Base-by-base conservation (phyloP, 2,113 vertebrate genomes). In the Acinonyx jubatus region DNA sequence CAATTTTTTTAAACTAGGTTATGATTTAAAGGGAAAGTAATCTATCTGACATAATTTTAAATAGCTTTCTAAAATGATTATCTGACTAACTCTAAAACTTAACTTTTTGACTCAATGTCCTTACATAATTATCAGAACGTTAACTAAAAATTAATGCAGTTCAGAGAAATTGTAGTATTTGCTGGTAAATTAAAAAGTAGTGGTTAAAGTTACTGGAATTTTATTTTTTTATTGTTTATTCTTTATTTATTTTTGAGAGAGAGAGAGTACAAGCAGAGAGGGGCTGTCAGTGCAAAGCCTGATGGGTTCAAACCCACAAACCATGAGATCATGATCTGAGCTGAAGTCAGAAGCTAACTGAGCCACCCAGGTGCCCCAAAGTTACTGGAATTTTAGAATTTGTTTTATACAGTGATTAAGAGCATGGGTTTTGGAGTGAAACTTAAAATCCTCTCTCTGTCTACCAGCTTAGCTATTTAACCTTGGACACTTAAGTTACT, bases 181-280 rank as follows among this genome's bases (percentile, higher is more conserved):
- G 38, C 52, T 89, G 69, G 10, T 84, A 84, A 50, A 69, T 84
- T 73, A 52, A 66, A 94, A 94, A 79, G n/a, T 91, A 79, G 41
- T 96, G 29, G 36, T 78, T 73, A 94, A 89, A 85, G n/a, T 84
- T 93, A 27, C 27, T 71, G 66, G 63, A 79, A 18, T 85, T n/a
- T 52, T 81, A 52, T 23, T 61, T 61, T 57, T 21, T 57, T 57
- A 57, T 57, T 57, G 19, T 57, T 19, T 57, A 21, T 57, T 57
- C 1, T 57, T 19, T 57, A 21, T 57, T 57, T 57, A 50, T 50
- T 50, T 50, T 50, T 50, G 50, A 50, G 50, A 45, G 45, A 50
- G 48, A 50, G 50, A 50, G 14, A 50, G 14, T 14, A 50, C 50
- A 50, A 50, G 50, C 12, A 50, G 50, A 12, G 50, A 50, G 50